Base-by-base conservation (phyloP, 2,888 invertebrate species). In the Phyto melanocephala region DNA sequence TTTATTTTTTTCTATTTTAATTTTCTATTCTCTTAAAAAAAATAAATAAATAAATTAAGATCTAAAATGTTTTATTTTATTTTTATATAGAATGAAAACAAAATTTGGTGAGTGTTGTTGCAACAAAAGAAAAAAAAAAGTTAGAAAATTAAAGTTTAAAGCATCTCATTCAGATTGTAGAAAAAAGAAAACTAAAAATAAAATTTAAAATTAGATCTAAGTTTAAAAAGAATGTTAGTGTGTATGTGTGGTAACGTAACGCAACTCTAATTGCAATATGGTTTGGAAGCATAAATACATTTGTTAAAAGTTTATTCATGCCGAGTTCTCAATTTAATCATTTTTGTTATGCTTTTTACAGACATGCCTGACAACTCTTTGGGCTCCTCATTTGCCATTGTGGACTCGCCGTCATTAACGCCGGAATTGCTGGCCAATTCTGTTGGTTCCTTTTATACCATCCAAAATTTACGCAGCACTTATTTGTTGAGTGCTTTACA, bases 401-500 rank as follows among this genome's bases (percentile, higher is more conserved):
- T 91, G 87, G 91, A 91, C 40, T 89, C 90, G 11, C 90, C 91
- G 5, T 89, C 89, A 10, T 87, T 89, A 4, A 89, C 89, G 5
- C 91, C 91, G n/a, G 91, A 91, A 76, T 85, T 90, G 17, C 81
- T 91, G 40, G 90, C 90, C 33, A 90, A 89, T 68, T 87, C 90
- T 10, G 84, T 85, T 2, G 91, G 91, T n/a, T 90, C 91, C 24
- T 90, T 88, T 75, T 91, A 91, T 79, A 90, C 88, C 20, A 88
- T 91, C 81, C 91, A 91, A 85, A 90, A 89, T 78, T 84, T 91
- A 62, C 88, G 90, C 65, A 90, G 88, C 84, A 91, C 90, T 50
- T 90, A 90, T 84, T 84, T 91, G 70, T 84, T 91, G 11, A 91
- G 91, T 85, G 91, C 91, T 4, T 82, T 91, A 77, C 91, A 91